Base-by-base conservation (phyloP, 2,888 invertebrate species). In the Acanthoscelides obtectus region DNA sequence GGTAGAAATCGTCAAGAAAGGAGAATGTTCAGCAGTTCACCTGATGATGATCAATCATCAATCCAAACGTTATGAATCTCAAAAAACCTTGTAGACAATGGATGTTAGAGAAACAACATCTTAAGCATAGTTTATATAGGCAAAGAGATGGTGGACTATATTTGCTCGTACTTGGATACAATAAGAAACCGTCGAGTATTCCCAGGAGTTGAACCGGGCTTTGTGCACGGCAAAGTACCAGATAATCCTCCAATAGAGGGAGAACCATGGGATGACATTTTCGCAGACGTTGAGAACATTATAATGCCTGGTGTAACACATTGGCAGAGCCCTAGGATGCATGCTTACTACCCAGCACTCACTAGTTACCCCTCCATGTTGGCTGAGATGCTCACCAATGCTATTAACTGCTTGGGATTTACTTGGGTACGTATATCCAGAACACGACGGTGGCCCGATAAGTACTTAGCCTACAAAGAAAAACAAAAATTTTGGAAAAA, bases 291-390 rank as follows among this genome's bases (percentile, higher is more conserved):
- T 0, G 97, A 99, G 79, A 88, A 92, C 64, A 94, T 97, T 78
- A 94, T 99, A 72, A 97, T 99, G 96, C 98, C 99, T 0, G 99
- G 99, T 79, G 95, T 99, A 77, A 96, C 96, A 0, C 96, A 97
- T 82, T 97, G 97, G 96, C 98, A 98, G 85, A 96, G 96, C 83
- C 98, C 98, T 0, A 94, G 97, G 81, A 98, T 98, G 98, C 98
- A 99, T 83, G 98, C 97, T 0, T 98, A 98, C 84, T 98, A 98
- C 86, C 98, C 98, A 0, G 97, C 98, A 0, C 87, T 98, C 69
- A 98, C 95, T 80, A 96, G 96, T 20, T 97, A 93, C 80, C 97
- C 98, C 0, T 98, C 98, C 0, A 88, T 98, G 72, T 88, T 99
- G 82, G 98, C 97, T 0, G 98, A 98, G 78, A 98, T 98, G 97